Conservation (phyloP, 2,797 vertebrate genomes). For the Threskiornis aethiopicus region DNA sequence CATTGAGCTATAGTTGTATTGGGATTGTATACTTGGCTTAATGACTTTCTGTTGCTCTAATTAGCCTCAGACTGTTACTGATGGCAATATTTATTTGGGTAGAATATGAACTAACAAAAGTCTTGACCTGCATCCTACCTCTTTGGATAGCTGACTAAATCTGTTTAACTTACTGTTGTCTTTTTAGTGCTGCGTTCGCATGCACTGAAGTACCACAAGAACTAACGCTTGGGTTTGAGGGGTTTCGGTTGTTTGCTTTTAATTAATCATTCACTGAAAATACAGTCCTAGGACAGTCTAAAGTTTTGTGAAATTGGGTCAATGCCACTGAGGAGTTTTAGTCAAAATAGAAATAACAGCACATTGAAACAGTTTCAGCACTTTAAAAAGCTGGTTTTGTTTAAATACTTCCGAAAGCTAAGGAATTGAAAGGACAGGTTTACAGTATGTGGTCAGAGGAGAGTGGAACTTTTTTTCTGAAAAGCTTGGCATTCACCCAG, state of each 20-base stretch:
- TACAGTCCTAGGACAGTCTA: neutral
- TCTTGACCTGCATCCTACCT: neutral
- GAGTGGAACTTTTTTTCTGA: neutral
- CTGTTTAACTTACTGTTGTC: neutral
- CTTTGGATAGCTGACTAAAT: neutral
- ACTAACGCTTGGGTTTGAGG: rapidly evolving
- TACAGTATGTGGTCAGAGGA: neutral
- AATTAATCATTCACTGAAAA: neutral
- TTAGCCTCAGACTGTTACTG: neutral
- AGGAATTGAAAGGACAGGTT: neutral
- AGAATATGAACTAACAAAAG: neutral
- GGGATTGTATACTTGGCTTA: neutral
- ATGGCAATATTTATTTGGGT: neutral
- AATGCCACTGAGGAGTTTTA: neutral
- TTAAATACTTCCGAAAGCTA: neutral
- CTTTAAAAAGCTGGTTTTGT: neutral
- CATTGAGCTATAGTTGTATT: neutral
- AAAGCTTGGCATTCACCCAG: neutral
- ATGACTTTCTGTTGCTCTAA: neutral
- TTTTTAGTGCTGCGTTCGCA: neutral
- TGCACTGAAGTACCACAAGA: neutral
- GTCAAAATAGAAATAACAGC: neutral
- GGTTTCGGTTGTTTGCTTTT: neutral
- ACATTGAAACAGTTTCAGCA: neutral
- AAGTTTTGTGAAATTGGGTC: neutral